Percentiles rank a stretch among this genome's conserved stretches.
Conservation (phyloP, 2,888 invertebrate species). For the Cylloceria caligata region DNA sequence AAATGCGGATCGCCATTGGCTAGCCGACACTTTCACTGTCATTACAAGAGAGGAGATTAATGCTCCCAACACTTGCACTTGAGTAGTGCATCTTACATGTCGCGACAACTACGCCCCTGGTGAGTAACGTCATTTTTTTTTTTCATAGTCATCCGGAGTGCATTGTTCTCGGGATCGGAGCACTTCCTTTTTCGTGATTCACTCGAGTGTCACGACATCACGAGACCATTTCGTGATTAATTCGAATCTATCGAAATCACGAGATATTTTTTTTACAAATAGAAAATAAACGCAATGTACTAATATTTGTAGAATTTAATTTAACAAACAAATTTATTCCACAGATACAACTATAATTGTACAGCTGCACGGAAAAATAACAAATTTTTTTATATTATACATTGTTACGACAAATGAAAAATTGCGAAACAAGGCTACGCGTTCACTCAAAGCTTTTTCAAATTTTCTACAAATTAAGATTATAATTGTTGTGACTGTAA, state of each 20-base stretch:
- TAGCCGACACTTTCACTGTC: slow-evolving; percentile 77
- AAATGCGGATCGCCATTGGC: slow-evolving; percentile 58
- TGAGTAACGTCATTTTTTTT: slow-evolving; percentile 9
- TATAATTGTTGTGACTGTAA: too few species aligned
- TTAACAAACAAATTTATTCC: too few species aligned
- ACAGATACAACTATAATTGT: too few species aligned
- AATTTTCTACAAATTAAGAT: too few species aligned
- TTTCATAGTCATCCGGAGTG: not conserved
- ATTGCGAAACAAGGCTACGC: too few species aligned
- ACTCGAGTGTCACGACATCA: not conserved
- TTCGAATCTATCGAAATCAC: not conserved
- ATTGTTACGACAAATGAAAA: too few species aligned
- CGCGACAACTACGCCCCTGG: not conserved
- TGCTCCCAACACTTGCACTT: not conserved
- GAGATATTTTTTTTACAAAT: not conserved
- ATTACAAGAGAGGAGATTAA: slow-evolving; percentile 42
- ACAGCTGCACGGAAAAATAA: too few species aligned
- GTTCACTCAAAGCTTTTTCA: too few species aligned
- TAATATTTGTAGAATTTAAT: not conserved
- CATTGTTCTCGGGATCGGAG: not conserved
- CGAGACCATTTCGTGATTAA: not conserved
- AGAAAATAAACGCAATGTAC: not conserved
- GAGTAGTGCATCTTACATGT: not conserved
- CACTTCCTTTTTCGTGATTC: slow-evolving; percentile 26
- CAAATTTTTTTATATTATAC: too few species aligned